Percentiles rank a stretch among this genome's conserved stretches.
phyloP scores from a whole-genome alignment of 1,140 invertebrate genomes.

The Drosophila yakuba region DNA sequence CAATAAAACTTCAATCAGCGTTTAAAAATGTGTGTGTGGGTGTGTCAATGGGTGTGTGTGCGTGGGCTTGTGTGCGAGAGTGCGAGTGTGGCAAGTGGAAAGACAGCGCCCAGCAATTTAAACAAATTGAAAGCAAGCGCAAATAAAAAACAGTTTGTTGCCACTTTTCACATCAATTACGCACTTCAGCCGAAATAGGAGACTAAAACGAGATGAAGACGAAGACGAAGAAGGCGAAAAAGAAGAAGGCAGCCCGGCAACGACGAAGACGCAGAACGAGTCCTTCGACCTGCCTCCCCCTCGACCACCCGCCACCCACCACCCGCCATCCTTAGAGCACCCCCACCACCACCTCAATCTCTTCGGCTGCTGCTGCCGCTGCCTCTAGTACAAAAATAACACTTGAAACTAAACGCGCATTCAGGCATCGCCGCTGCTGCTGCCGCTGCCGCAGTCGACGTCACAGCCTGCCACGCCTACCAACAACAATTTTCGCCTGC shows the following conservation, averaged over 20 bases:
- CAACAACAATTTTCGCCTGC: slow-evolving; percentile 78
- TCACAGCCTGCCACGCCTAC: slow-evolving; percentile 60
- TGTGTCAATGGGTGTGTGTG: slow-evolving; percentile 25
- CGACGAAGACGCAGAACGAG: slow-evolving; percentile 24
- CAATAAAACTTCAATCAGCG: slow-evolving; percentile 83
- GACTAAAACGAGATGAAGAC: slow-evolving; percentile 34
- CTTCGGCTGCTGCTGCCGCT: slow-evolving; percentile 22
- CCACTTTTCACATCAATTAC: slow-evolving; percentile 83
- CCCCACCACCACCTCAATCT: slow-evolving; percentile 17
- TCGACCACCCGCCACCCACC: background rate
- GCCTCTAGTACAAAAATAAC: slow-evolving; percentile 80
- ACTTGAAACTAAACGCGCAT: slow-evolving; percentile 82
- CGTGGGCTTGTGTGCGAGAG: slow-evolving; percentile 19
- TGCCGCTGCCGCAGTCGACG: slow-evolving; percentile 13
- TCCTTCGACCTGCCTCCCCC: slow-evolving; percentile 27
- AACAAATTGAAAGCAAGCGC: slow-evolving; percentile 83
- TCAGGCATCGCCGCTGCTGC: slow-evolving; percentile 58
- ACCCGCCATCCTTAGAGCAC: background rate
- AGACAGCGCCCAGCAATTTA: slow-evolving; percentile 81
- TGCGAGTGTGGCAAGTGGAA: slow-evolving; percentile 57
- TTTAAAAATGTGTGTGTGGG: slow-evolving; percentile 57
- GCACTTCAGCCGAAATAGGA: slow-evolving; percentile 82
- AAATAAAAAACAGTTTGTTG: slow-evolving; percentile 84
- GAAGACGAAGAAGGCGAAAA: slow-evolving; percentile 12
- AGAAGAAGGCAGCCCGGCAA: slow-evolving; percentile 11